Conservation (phyloP, 2,113 vertebrate species). For the Campylomormyrus tamandua region DNA sequence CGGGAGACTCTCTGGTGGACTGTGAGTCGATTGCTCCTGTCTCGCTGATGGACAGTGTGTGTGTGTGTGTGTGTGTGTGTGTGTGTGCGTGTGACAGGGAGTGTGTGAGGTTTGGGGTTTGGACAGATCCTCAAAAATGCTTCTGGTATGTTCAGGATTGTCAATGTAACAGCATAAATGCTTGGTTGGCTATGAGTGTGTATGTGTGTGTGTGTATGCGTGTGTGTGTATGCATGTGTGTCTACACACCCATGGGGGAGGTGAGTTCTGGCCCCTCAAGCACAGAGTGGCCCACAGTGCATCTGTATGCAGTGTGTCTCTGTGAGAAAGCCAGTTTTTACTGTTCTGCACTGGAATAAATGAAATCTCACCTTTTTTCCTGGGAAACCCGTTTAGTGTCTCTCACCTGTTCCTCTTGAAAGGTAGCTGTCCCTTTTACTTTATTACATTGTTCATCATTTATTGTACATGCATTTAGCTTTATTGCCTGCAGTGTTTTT, state of each 20-base stretch:
- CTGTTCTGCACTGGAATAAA: slow-evolving; percentile 23
- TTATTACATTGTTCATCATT: background rate
- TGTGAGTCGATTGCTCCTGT: background rate
- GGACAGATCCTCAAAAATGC: background rate
- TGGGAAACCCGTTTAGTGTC: background rate
- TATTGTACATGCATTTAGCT: background rate
- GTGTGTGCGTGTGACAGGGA: background rate
- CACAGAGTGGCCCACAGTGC: background rate
- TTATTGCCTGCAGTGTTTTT: background rate
- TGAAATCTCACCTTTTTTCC: slow-evolving; percentile 2
- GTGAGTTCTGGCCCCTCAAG: background rate
- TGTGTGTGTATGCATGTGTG: background rate
- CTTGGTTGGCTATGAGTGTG: background rate
- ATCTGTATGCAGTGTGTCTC: background rate
- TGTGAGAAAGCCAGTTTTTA: slow-evolving; percentile 6
- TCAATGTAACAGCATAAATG: background rate
- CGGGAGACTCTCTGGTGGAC: background rate
- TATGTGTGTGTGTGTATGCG: background rate
- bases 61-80: background rate
- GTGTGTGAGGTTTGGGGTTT: background rate
- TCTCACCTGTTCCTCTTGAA: background rate
- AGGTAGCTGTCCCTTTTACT: background rate
- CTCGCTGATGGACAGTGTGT: background rate
- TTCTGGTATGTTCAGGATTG: background rate
- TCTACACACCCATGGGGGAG: background rate